Conservation (phyloP, 2,113 vertebrate species). For the Penelope pileata region DNA sequence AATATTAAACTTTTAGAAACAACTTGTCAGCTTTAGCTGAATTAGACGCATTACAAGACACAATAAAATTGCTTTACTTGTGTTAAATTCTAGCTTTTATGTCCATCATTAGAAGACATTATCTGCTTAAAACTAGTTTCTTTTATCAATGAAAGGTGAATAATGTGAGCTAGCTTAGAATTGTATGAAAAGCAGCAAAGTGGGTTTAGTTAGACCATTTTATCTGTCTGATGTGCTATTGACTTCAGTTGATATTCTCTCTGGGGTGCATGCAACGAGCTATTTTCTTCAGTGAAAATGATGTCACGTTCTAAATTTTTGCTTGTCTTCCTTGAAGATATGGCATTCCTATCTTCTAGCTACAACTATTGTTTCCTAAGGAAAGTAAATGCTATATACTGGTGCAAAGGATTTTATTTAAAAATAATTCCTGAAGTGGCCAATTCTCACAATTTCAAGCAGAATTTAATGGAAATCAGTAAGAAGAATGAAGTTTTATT, state of each 20-base stretch:
- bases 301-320: not conserved
- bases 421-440: not conserved
- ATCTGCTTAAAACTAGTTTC: not conserved
- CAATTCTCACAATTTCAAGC: not conserved
- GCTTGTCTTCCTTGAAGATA: not conserved
- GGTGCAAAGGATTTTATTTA: not conserved
- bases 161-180: not conserved
- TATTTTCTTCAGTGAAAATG: not conserved
- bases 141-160: slow-evolving; percentile 20
- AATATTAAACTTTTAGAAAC: not conserved
- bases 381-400: not conserved
- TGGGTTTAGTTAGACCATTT: not conserved
- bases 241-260: slow-evolving; percentile 12
- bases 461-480: not conserved
- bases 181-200: not conserved
- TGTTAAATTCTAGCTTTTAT: slow-evolving; percentile 5
- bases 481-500: not conserved
- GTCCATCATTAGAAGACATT: not conserved
- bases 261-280: rapidly evolving
- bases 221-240: slow-evolving; percentile 8
- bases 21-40: not conserved
- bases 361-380: not conserved
- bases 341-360: not conserved
- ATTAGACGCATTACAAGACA: not conserved
- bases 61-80: not conserved